These are phyloP conservation scores for Tipula lateralis DNA, from an alignment of 2,888 invertebrate genomes.

Conservation along the genomic window DNA sequence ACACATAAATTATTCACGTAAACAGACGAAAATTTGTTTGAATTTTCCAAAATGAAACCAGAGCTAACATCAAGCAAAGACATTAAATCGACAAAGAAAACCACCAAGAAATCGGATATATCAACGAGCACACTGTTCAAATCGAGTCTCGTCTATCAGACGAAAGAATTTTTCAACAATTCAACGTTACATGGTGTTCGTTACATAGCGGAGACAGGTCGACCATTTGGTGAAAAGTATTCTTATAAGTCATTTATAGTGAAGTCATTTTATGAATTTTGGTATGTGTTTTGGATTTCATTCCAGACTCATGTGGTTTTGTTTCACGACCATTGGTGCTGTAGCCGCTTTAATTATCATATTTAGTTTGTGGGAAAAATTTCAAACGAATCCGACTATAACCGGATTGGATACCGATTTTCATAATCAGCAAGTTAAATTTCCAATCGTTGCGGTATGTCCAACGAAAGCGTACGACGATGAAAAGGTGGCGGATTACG, in stretches of 20 bases:
- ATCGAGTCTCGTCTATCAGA: slow-evolving; percentile 65
- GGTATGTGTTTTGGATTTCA: slow-evolving; percentile 36
- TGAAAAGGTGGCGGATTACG: slow-evolving; percentile 39
- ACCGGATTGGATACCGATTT: slow-evolving; percentile 76
- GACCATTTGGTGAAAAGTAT: slow-evolving; percentile 74
- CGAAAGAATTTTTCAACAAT: slow-evolving; percentile 68
- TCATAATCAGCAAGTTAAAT: slow-evolving; percentile 73
- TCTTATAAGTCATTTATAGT: slow-evolving; percentile 37
- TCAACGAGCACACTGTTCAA: slow-evolving; percentile 44
- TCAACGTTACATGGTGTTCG: slow-evolving; percentile 74
- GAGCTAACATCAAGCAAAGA: background rate
- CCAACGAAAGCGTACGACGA: slow-evolving; percentile 54
- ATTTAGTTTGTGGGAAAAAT: slow-evolving; percentile 73
- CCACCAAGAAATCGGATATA: background rate
- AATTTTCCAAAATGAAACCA: slow-evolving; percentile 13
- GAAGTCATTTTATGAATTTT: background rate
- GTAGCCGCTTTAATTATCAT: slow-evolving; percentile 70
- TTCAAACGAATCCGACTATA: slow-evolving; percentile 78
- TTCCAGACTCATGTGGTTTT: slow-evolving; percentile 72
- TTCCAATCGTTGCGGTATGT: slow-evolving; percentile 68
- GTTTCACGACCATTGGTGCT: slow-evolving; percentile 64
- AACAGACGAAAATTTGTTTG: background rate
- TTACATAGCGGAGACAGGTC: slow-evolving; percentile 68
- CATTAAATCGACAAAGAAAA: background rate
- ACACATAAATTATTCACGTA: background rate